Base-by-base conservation (phyloP, 92 coral and sea anemone species). In the Zoanthus sansibaricus region DNA sequence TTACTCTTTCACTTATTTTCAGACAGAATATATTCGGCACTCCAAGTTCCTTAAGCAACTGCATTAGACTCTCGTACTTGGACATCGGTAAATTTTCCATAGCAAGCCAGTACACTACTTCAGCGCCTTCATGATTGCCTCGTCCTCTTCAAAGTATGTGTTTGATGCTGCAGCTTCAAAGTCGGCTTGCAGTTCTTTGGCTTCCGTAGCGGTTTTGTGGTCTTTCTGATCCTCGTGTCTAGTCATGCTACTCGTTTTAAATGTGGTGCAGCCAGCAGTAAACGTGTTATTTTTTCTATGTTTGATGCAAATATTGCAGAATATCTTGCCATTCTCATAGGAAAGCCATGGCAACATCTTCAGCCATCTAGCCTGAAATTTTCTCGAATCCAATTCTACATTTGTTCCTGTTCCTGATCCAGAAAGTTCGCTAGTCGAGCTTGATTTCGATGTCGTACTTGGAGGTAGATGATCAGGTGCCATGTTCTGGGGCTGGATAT, bases 191-290 rank as follows among this genome's bases (percentile, higher is more conserved):
- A 75, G 66, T 6, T 49, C 64, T 47, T 17, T 30, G 17, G 66
- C 64, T n/a, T 20, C 7, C n/a, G 30, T 9, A 10, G 79, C 44
- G 17, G 62, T 44, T 75, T 75, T 75, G 25, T 82, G 82, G 62
- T 74, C 88, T 42, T 21, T 59, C 66, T 55, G 83, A 45, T 66
- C 83, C 77, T 74, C 54, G 56, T 82, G 88, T 71, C 90, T 79
- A 0, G 86, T 70, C 58, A 79, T 69, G 86, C 90, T 87, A 20
- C 90, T 87, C 6, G 90, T 87, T 74, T 78, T 87, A 52, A 87
- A 87, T 75, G 93, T 87, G 51, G 69, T 77, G 51, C 88, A 90
- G 32, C 87, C 88, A 37, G 90, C 4, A 11, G 93, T 90, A 68
- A 90, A 42, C 3, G 88, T 86, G 45, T 90, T 86, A 14, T 55